Base-by-base conservation (phyloP, 1,140 invertebrate genomes). In the Chrysomallon squamiferum region DNA sequence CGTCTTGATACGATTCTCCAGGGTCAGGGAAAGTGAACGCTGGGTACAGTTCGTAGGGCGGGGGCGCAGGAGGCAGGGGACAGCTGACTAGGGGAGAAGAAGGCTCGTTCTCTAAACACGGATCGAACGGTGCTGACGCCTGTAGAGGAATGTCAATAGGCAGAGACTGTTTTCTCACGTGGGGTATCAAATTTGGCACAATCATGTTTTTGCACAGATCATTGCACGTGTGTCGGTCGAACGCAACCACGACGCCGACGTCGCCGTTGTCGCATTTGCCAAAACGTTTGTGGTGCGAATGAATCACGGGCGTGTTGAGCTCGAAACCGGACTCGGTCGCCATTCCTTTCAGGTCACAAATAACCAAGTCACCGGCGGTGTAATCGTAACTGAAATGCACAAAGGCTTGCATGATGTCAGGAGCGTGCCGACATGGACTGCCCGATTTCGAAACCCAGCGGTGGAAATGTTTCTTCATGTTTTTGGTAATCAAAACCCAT, bases 321-420 rank as follows among this genome's bases (percentile, higher is more conserved):
- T 25, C 29, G 15, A 25, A 54, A 3, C 50, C 50, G 4, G 0
- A 13, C 25, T 27, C 50, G 9, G n/a, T 22, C 22, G n/a, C 50
- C 3, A 15, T 30, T 27, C 50, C 50, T 54, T 54, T 54, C 18
- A 54, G 25, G 7, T 30, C 50, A 54, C 50, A 54, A 1, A 54
- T 13, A 25, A 54, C 9, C 13, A 54, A 27, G 25, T 54, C 50
- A 9, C 50, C 50, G 11, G 18, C 50, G 29, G 50, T 54, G 13
- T 54, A 30, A 9, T 54, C 22, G 25, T 54, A 54, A 27, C 50
- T 22, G n/a, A 54, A 54, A 27, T 54, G 50, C 50, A 54, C 29
- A 54, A 54, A 54, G 2, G 50, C 50, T 13, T 25, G 50, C 22
- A 54, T 25, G 22, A 27, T 7, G 15, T 25, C 15, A 5, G 22